A percentile compares a stretch with the other conserved stretches of the same genome.
These are phyloP conservation scores for human (Homo sapiens) DNA, from an alignment of 2,113 vertebrate genomes.

Conservation along the genomic window GRCh38 chr6:133968001-133968500, in stretches of 20 bases:
- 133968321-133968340: slow-evolving; percentile 31
- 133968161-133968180: too few relatives aligned
- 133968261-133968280: neutral
- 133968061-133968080: too few relatives aligned
- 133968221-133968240: too few relatives aligned
- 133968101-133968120: too few relatives aligned
- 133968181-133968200: too few relatives aligned
- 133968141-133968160: too few relatives aligned
- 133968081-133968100: too few relatives aligned
- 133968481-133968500: neutral
- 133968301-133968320: neutral
- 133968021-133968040: too few relatives aligned
- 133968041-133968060: too few relatives aligned
- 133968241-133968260: neutral
- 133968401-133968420: slow-evolving; percentile 32
- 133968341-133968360: slow-evolving; percentile 22
- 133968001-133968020: neutral
- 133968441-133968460: neutral
- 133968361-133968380: neutral
- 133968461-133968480: neutral
- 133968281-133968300: neutral
- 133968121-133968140: too few relatives aligned
- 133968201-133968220: too few relatives aligned
- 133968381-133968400: neutral
- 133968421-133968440: slow-evolving; percentile 34